phyloP scores from a whole-genome alignment of 2,888 invertebrate genomes.

The Holacanthella duospinosa region DNA sequence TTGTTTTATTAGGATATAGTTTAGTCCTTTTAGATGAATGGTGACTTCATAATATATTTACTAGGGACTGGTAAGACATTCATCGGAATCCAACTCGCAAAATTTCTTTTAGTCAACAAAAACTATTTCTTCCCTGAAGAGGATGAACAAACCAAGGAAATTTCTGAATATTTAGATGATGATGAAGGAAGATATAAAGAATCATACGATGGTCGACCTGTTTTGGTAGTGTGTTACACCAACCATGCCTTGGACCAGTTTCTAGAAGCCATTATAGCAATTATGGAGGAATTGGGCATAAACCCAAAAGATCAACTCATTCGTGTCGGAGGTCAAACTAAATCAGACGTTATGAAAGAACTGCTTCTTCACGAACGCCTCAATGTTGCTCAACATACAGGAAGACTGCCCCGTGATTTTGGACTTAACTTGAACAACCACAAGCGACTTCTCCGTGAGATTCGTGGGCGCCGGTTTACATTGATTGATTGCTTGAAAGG shows the following conservation, averaged over 20 bases:
- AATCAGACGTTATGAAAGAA: slow-evolving; percentile 47
- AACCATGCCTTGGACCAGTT: slow-evolving; percentile 83
- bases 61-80: slow-evolving; percentile 47
- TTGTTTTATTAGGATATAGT: too few relatives aligned
- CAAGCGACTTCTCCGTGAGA: not conserved
- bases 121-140: slow-evolving; percentile 6
- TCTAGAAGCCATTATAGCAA: slow-evolving; percentile 54
- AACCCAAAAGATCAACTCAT: slow-evolving; percentile 49
- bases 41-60: too few relatives aligned
- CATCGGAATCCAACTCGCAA: slow-evolving; percentile 54
- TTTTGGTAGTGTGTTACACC: slow-evolving; percentile 69
- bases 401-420: too few relatives aligned
- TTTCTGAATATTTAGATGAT: too few relatives aligned
- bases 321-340: slow-evolving; percentile 59
- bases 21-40: too few relatives aligned
- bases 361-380: not conserved
- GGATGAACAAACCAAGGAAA: too few relatives aligned
- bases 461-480: not conserved
- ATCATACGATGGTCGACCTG: slow-evolving; percentile 48
- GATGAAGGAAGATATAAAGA: too few relatives aligned
- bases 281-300: slow-evolving; percentile 27
- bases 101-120: slow-evolving; percentile 53
- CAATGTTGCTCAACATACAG: too few relatives aligned
- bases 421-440: too few relatives aligned
- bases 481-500: not conserved